These are phyloP conservation scores for Pteronura brasiliensis DNA, from an alignment of 2,113 vertebrate species.

Conservation along the genomic window DNA sequence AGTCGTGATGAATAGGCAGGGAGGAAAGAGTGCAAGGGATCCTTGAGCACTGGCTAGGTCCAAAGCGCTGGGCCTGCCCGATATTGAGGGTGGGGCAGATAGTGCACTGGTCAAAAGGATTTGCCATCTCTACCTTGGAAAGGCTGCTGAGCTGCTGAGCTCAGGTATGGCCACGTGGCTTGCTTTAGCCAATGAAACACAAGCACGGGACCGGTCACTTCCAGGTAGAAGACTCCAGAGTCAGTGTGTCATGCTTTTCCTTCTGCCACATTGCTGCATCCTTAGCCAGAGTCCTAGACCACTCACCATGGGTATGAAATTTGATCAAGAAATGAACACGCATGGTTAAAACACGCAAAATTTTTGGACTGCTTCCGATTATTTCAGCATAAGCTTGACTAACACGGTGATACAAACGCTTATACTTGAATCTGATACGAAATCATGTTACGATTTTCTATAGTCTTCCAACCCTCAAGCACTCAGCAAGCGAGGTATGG, in stretches of 20 bases:
- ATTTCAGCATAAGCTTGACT: background rate
- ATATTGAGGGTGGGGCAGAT: accelerated
- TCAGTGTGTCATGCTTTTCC: background rate
- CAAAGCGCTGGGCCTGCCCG: accelerated
- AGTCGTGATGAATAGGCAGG: background rate
- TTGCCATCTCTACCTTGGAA: background rate
- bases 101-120: background rate
- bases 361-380: background rate
- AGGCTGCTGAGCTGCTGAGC: background rate
- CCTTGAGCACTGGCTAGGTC: background rate
- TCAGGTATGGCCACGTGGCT: background rate
- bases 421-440: background rate
- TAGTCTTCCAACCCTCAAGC: background rate
- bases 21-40: background rate
- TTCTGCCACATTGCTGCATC: background rate
- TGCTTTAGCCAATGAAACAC: background rate
- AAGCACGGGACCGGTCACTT: background rate
- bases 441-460: background rate
- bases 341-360: background rate
- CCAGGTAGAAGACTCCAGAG: background rate
- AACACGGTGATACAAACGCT: accelerated
- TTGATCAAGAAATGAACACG: background rate
- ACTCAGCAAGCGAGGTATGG: background rate
- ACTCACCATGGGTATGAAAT: background rate
- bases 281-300: background rate